Evolutionary conservation across 2,888 invertebrate genomes (phyloP), one percentile per base, ranked within the genome.

Genomic region (Charanyca ferruginea): DNA sequence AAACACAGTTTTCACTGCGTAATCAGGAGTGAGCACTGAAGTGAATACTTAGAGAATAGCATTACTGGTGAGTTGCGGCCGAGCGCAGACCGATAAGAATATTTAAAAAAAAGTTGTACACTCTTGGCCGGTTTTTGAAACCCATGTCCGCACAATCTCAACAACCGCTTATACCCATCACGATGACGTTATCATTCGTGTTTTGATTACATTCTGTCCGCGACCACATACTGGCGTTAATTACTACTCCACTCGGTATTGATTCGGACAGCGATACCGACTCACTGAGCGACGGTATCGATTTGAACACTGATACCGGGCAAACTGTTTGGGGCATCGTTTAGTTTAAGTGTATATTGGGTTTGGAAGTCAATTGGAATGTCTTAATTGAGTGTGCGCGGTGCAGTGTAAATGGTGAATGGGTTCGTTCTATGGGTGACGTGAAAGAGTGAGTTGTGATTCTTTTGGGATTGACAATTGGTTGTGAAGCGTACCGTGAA

Each of bases 361-460:
- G 55, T 73, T 73, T 45, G 47, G 53, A 47, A 74, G 73, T 77
- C 66, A 61, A 73, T 77, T 71, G 77, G 49, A 76, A 76, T 63
- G 47, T 55, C 73, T 72, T 77, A 59, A 73, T 55, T 51, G 49
- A 75, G 69, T 68, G 51, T 38, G 28, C 32, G 42, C n/a, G n/a
- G 20, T 35, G 38, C 11, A 16, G 13, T 22, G 48, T 41, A 9
- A 6, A 32, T 7, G 9, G 35, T 38, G 22, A 22, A 23, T 25
- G 45, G 45, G 35, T 9, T 25, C 32, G 20, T 18, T n/a, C 9
- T 41, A 16, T 41, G 25, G 18, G 5, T 73, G 52, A 28, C n/a
- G 11, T 41, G 25, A 22, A 61, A 45, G 11, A 32, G 47, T 28
- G n/a, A n/a, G 38, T 51, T 2, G 16, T 25, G 32, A 32, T 32